These are phyloP conservation scores for Phocides pigmalion DNA, from an alignment of 1,140 invertebrate genomes.

Conservation along the genomic window DNA sequence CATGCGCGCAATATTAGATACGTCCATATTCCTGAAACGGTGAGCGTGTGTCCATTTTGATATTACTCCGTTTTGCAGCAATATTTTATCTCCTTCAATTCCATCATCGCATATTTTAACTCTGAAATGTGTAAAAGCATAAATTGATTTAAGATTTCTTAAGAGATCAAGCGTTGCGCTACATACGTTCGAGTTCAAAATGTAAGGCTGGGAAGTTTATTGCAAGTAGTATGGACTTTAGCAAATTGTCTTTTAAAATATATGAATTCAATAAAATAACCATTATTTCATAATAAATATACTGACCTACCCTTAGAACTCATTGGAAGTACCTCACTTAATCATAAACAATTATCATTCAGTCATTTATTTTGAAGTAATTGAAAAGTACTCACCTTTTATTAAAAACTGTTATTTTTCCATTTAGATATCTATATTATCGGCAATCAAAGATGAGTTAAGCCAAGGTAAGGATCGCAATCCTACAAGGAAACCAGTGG, in stretches of 20 bases:
- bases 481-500: conserved; percentile 42
- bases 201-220: no score
- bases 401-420: not conserved
- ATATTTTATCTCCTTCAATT: conserved; percentile 7
- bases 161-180: no score
- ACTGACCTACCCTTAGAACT: no score
- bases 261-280: no score
- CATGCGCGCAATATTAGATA: conserved; percentile 87
- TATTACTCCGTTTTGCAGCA: conserved; percentile 2
- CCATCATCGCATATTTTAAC: conserved; percentile 13
- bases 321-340: no score
- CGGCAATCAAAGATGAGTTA: conserved; percentile 62
- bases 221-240: no score
- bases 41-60: conserved; percentile 68
- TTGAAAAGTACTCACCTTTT: not conserved
- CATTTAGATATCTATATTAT: conserved; percentile 60
- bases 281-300: no score
- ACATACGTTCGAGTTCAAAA: no score
- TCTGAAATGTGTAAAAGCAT: conserved; percentile 10
- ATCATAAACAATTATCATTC: no score
- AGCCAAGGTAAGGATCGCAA: conserved; percentile 40
- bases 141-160: not conserved
- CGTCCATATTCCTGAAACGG: conserved; percentile 87
- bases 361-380: not conserved
- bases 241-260: no score